Conservation (phyloP, 2,113 vertebrate species). For the Oryzias curvinotus region DNA sequence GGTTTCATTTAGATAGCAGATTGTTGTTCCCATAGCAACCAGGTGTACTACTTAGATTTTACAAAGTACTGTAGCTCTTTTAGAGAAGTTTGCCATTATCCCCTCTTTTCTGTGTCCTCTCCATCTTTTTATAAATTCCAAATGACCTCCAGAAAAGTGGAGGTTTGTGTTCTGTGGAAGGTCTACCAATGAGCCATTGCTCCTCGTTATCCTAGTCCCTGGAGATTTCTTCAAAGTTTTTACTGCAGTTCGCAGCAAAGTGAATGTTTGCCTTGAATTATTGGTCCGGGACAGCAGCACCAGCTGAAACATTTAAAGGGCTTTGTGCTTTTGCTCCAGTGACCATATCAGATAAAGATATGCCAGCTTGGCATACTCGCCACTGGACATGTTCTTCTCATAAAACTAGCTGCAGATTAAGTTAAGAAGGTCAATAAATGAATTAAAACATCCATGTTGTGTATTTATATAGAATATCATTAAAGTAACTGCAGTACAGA, state of each 20-base stretch:
- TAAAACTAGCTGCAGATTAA: too few species aligned
- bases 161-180: not conserved
- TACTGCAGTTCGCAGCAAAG: not conserved
- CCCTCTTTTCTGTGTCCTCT: not conserved
- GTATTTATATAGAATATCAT: too few species aligned
- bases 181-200: not conserved
- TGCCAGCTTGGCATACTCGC: too few species aligned
- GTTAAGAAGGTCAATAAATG: too few species aligned
- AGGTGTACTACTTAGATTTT: not conserved
- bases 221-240: not conserved
- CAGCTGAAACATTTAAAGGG: too few species aligned
- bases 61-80: not conserved
- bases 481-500: too few species aligned
- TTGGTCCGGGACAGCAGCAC: not conserved
- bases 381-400: too few species aligned
- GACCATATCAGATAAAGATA: too few species aligned
- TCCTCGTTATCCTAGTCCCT: not conserved
- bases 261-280: not conserved
- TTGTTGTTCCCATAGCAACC: too few species aligned
- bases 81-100: not conserved
- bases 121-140: conserved; percentile 1
- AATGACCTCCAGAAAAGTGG: not conserved
- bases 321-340: too few species aligned
- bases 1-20: too few species aligned
- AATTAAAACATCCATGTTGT: too few species aligned